Evolutionary conservation across 2,888 invertebrate species (phyloP).

Genomic region (Calameuta filiformis): DNA sequence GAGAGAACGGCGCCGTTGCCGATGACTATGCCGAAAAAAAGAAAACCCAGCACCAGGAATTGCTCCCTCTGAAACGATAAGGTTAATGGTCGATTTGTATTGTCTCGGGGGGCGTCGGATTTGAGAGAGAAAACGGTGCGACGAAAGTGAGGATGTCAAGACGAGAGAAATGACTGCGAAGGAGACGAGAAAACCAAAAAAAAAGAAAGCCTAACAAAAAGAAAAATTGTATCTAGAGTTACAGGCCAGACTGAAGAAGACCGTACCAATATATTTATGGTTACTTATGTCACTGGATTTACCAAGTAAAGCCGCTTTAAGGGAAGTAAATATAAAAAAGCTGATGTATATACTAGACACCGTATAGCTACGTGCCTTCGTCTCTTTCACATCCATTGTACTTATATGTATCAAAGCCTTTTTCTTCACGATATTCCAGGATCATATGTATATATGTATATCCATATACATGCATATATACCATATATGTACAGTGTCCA

Average conservation of each 20-base stretch:
- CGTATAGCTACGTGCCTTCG: neutral
- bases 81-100: neutral
- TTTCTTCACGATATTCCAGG: neutral
- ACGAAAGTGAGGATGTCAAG: neutral
- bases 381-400: neutral
- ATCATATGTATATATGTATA: neutral
- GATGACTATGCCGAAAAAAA: conserved; percentile 73
- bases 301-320: neutral
- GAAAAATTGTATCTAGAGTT: neutral
- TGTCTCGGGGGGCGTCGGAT: neutral
- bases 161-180: neutral
- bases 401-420: neutral
- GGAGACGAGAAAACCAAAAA: neutral
- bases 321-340: neutral
- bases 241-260: neutral
- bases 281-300: neutral
- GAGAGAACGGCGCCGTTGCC: conserved; percentile 75
- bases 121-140: neutral
- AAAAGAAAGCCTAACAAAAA: neutral
- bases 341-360: neutral
- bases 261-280: neutral
- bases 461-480: too few relatives aligned
- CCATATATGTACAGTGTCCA: neutral
- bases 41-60: conserved; percentile 72
- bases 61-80: conserved; percentile 72